Conservation (phyloP, 1,140 invertebrate species). For the Elysia chlorotica region DNA sequence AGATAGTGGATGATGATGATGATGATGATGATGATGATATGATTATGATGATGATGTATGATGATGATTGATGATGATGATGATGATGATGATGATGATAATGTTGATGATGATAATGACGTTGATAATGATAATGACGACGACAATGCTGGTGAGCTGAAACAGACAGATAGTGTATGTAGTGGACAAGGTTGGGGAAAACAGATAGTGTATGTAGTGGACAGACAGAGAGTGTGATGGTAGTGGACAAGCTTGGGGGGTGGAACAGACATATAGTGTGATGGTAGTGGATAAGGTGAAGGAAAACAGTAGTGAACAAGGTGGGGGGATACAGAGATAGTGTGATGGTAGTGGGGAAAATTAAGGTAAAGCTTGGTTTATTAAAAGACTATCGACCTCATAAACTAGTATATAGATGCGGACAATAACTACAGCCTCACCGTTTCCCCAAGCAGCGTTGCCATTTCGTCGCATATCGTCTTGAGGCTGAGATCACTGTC, state of each 20-base stretch:
- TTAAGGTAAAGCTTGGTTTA: not conserved
- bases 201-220: not conserved
- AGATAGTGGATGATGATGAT: too few species aligned
- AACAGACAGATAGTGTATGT: too few species aligned
- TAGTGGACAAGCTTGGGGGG: not conserved
- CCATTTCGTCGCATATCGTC: constrained; percentile 5
- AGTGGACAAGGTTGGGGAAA: not conserved
- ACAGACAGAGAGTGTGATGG: not conserved
- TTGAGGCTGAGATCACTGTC: not conserved
- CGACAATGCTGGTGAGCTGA: too few species aligned
- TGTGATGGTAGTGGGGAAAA: not conserved
- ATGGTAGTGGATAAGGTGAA: not conserved
- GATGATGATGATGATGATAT: too few species aligned
- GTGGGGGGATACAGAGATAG: not conserved
- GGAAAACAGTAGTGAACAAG: not conserved
- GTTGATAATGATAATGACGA: too few species aligned
- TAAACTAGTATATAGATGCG: not conserved
- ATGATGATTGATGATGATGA: too few species aligned
- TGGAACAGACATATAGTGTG: not conserved
- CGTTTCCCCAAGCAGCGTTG: constrained; percentile 4
- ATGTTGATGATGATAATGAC: too few species aligned
- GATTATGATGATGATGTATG: too few species aligned
- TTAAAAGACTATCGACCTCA: not conserved
- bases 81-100: too few species aligned
- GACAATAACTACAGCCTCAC: not conserved